Base-by-base conservation (phyloP, 1,140 invertebrate species). In the Eumeta japonica region DNA sequence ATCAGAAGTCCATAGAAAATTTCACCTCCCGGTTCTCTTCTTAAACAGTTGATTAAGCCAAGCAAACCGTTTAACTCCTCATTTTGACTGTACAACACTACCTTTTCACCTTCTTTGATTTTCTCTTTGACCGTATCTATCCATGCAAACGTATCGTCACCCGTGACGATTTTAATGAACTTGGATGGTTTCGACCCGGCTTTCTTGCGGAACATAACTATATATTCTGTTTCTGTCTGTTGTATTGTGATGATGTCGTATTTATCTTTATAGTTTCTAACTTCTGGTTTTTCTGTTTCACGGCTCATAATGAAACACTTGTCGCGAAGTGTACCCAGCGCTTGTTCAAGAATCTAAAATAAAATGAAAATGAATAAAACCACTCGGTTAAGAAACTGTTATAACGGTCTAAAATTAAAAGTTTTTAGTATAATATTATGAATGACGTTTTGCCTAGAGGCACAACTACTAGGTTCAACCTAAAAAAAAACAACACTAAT, bases 1-100 rank as follows among this genome's bases (percentile, higher is more conserved):
- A 89, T 81, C 9, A 85, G 74, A 3, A 89, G 55, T 18, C 82
- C 80, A 33, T 78, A 76, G 3, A 83, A 63, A 9, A 81, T 66
- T 43, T 83, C 78, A 35, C 84, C 83, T 39, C 82, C 80, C 7
- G 83, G 81, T 52, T 91, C 88, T 52, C 77, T 83, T 41, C 82
- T 70, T 0, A 90, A 45, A 52, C 87, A 90, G 32, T 89, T 89
- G 0, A 85, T 78, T n/a, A 97, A 64, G 10, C 94, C 94, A 12
- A 96, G 51, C 11, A 94, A 71, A 16, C 94, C 94, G 70, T 81
- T 89, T 1, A 81, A 60, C n/a, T 63, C 62, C 39, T 85, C 82
- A 43, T 80, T 78, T 62, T 84, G 78, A 4, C 77, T 70, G 28
- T 83, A 80, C 0, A 87, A 48, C 4, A 87, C 54, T 12, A 84